Base-by-base conservation (phyloP, 2,888 invertebrate species). In the Drosophila birchii region DNA sequence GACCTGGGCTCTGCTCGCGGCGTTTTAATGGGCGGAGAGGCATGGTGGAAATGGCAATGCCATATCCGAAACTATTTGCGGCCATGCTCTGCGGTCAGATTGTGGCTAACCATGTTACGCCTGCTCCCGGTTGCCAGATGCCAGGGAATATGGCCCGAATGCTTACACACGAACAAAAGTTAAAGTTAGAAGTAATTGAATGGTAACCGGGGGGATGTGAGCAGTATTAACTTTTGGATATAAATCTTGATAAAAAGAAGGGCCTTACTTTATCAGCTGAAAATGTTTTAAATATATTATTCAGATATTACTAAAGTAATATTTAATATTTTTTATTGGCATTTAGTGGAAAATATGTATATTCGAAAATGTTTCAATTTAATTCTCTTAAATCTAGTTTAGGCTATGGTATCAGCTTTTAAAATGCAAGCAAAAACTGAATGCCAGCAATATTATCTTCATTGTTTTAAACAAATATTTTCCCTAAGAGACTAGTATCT, bases 41-140 rank as follows among this genome's bases (percentile, higher is more conserved):
- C 44, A 18, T 60, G 51, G 45, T 43, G 69, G 67, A 26, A 26
- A 59, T 74, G 63, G 75, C 73, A 59, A 49, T 66, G 71, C 71
- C 70, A 75, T 68, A 76, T 80, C 72, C 82, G 66, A 85, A 85
- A 87, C 85, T 85, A 88, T 84, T 88, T 86, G 86, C 77, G 85
- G 86, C 73, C 71, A 77, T 81, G 81, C 81, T 81, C 32, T 88
- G 84, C 72, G 86, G 88, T 86, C 76, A 77, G 74, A 58, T 74
- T 76, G 79, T 78, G 83, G 85, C 72, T 39, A 79, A 70, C 62
- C 72, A 76, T 76, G 80, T 75, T 77, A 63, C 74, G 81, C 80
- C 75, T 79, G 66, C 73, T 79, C 76, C 79, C 63, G 64, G 64
- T 62, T 53, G 64, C 43, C 64, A 62, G 51, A 66, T 57, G 73